These are phyloP conservation scores for Zaprionus bogoriensis DNA, from an alignment of 2,888 invertebrate species.

Conservation along the genomic window DNA sequence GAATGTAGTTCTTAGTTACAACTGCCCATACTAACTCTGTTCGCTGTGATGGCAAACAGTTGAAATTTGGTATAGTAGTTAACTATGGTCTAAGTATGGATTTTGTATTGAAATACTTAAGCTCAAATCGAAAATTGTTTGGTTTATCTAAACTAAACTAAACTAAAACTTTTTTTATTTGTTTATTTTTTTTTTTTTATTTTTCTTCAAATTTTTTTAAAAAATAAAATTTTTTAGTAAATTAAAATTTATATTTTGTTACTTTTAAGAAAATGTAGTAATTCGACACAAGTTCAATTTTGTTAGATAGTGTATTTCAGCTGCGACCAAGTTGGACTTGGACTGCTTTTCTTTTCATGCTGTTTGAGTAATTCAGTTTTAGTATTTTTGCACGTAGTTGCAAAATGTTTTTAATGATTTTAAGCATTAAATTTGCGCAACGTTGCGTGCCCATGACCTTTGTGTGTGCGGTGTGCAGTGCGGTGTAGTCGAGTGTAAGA, in stretches of 20 bases:
- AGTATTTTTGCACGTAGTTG: slow-evolving; percentile 23
- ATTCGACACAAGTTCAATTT: too few species aligned
- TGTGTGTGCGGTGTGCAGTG: slow-evolving; percentile 20
- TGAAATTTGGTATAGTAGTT: not conserved
- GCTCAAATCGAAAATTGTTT: too few species aligned
- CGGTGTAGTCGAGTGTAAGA: slow-evolving; percentile 12
- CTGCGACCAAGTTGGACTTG: too few species aligned
- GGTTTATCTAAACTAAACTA: too few species aligned
- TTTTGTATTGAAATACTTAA: not conserved
- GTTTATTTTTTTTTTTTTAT: too few species aligned
- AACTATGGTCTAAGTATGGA: not conserved
- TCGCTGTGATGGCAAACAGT: not conserved
- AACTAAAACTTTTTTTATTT: too few species aligned
- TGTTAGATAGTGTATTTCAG: too few species aligned
- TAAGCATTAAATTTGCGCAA: slow-evolving; percentile 56
- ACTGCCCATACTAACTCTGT: not conserved
- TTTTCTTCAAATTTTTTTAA: too few species aligned
- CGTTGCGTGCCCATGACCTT: slow-evolving; percentile 72
- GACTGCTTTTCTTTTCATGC: not conserved
- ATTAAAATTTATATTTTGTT: too few species aligned
- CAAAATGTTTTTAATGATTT: slow-evolving; percentile 53
- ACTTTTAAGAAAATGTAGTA: too few species aligned
- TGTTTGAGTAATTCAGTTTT: not conserved
- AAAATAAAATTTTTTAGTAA: too few species aligned
- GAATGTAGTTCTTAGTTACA: not conserved